Conservation (phyloP, 2,113 vertebrate species). For the Melanerpes formicivorus region DNA sequence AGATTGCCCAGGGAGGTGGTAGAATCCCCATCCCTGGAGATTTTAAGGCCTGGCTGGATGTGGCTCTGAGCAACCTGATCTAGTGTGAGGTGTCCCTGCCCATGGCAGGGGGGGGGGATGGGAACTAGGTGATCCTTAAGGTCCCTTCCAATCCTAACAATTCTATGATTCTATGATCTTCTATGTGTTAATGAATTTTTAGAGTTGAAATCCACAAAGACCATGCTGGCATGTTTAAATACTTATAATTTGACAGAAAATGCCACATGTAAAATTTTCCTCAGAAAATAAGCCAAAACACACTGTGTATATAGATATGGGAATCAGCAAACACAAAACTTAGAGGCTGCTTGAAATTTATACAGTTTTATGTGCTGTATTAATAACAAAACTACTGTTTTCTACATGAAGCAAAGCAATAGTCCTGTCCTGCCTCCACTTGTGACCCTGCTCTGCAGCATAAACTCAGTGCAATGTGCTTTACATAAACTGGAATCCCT, state of each 20-base stretch:
- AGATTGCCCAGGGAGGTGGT: too few relatives aligned
- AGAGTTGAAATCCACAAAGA: conserved; percentile 14
- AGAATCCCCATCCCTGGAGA: too few relatives aligned
- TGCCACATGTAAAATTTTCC: neutral
- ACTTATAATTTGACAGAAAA: neutral
- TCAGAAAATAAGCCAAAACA: conserved; percentile 18
- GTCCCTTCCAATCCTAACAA: too few relatives aligned
- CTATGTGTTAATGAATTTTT: neutral
- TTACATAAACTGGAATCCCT: neutral
- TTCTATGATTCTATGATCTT: neutral
- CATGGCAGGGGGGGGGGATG: too few relatives aligned
- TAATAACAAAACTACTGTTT: neutral
- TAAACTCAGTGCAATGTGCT: neutral
- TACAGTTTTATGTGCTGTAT: neutral
- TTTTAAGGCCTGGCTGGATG: too few relatives aligned
- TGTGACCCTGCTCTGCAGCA: neutral
- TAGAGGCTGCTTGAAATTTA: neutral
- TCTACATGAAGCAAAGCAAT: neutral
- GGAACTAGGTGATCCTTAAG: too few relatives aligned
- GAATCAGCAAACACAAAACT: neutral
- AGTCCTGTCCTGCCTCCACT: neutral
- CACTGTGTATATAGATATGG: neutral
- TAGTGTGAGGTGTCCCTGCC: too few relatives aligned
- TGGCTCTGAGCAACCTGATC: too few relatives aligned
- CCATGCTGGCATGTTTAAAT: neutral